These are phyloP conservation scores for Eretmochelys imbricata DNA, from an alignment of 2,113 vertebrate genomes.

Conservation along the genomic window DNA sequence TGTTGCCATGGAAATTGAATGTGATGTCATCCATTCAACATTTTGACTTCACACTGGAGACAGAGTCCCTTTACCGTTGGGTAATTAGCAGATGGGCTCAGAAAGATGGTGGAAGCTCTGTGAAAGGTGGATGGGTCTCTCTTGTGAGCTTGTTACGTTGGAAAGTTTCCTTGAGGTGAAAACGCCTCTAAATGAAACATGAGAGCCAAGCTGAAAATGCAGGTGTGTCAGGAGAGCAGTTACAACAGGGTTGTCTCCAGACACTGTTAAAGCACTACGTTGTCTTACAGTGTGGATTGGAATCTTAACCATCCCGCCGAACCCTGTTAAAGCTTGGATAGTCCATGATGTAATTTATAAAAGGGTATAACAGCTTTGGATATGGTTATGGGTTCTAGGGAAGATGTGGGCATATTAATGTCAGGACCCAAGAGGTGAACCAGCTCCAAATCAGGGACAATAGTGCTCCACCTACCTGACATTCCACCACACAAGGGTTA, in stretches of 20 bases:
- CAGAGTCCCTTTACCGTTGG: not conserved
- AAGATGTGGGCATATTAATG: not conserved
- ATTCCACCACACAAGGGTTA: not conserved
- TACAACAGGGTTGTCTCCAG: not conserved
- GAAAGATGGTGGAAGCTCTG: not conserved
- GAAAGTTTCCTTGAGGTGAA: not conserved
- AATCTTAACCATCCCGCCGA: not conserved
- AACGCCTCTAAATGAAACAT: not conserved
- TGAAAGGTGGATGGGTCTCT: constrained; percentile 5
- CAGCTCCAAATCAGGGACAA: not conserved
- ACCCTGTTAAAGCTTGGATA: not conserved
- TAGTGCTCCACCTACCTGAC: rapidly evolving
- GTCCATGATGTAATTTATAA: not conserved
- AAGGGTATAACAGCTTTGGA: not conserved
- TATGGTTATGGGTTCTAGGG: not conserved
- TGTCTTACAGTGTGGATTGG: not conserved
- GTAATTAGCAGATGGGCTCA: not conserved
- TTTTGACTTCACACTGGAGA: not conserved
- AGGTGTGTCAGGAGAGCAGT: not conserved
- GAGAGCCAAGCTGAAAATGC: not conserved
- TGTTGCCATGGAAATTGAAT: not conserved
- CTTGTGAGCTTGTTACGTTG: not conserved
- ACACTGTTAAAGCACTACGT: not conserved
- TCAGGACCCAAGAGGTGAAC: not conserved
- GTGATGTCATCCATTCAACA: not conserved